phyloP scores from a whole-genome alignment of 2,113 vertebrate species.

The Phalacrocorax aristotelis region DNA sequence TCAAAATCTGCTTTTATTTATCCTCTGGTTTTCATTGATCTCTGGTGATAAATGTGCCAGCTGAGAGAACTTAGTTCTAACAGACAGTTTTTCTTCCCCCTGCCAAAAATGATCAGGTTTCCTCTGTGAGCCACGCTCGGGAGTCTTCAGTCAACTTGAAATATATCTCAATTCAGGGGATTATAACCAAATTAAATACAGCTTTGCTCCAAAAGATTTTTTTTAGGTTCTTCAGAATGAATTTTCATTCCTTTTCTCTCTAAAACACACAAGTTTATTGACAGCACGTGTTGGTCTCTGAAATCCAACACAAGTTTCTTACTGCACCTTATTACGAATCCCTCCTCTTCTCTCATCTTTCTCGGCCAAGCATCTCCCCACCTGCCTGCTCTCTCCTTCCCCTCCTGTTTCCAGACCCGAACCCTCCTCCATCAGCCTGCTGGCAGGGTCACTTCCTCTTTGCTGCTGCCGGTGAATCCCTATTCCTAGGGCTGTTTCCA shows the following conservation, averaged over 20 bases:
- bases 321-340: neutral
- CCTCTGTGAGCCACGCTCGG: neutral
- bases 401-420: neutral
- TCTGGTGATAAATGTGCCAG: neutral
- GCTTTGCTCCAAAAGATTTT: neutral
- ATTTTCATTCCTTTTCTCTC: constrained; percentile 30
- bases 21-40: neutral
- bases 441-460: neutral
- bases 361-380: accelerated
- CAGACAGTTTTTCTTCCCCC: neutral
- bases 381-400: accelerated
- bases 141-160: neutral
- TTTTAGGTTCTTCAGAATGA: neutral
- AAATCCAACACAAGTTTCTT: neutral
- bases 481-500: neutral
- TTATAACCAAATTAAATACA: constrained; percentile 38
- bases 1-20: constrained; percentile 31
- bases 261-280: neutral
- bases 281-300: neutral
- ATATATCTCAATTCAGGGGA: neutral
- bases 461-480: neutral
- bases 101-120: constrained; percentile 43
- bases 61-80: neutral
- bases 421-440: neutral
- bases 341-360: neutral